Base-by-base conservation (phyloP, 2,797 vertebrate genomes). In the Selene dorsalis region DNA sequence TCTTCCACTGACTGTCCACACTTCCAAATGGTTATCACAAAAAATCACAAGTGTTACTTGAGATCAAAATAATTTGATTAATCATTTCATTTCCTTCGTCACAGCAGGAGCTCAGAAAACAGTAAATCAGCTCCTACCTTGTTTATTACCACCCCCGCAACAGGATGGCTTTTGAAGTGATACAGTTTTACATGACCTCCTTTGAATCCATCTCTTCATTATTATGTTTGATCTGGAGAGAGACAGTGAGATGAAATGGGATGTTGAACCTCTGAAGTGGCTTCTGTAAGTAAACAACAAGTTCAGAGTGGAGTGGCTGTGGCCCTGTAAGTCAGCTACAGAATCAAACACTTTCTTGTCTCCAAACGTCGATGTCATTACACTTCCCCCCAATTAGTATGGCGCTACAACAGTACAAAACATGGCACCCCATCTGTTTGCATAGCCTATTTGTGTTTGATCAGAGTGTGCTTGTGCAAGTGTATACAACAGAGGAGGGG, bases 301-400 rank as follows among this genome's bases (percentile, higher is more conserved):
- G 55, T 53, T 69, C 32, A 73, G 58, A 86, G 55, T 1, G 4
- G 69, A 75, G 56, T 53, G n/a, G 43, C 30, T 58, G 30, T 24
- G 48, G 32, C 83, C 53, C 56, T 82, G 75, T 22, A 57, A 65
- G 35, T 81, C 79, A 80, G 53, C 64, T 20, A 38, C 59, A 66
- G 43, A 75, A 73, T 79, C 60, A 77, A 89, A 72, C 78, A 39
- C 45, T 77, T 80, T 69, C 55, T 85, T 73, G 58, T 82, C 62
- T 77, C 43, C 61, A 61, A 78, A 77, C 78, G 73, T 84, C 82
- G 81, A 88, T 86, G 79, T 82, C 60, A 80, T 55, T 77, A 72
- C 77, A 77, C 66, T 87, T 61, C 63, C 3, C 10, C 14, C 68
- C 80, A 84, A 87, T 90, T 83, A 90, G 69, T 52, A 76, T 73